Conservation (phyloP, 2,888 invertebrate genomes). For the Sicus ferrugineus region DNA sequence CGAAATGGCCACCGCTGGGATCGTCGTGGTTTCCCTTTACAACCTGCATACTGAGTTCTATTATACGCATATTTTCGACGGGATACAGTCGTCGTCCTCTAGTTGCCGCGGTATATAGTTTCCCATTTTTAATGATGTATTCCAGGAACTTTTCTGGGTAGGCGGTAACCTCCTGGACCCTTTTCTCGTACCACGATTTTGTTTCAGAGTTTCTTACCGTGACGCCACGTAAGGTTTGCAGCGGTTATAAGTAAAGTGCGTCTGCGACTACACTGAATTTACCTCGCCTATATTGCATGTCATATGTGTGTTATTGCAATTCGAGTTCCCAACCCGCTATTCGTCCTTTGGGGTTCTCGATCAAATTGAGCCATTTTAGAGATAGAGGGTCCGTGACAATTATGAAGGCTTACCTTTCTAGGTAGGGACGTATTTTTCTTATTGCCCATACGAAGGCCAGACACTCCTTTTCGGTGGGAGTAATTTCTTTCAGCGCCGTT, state of each 20-base stretch:
- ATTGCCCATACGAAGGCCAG: too few species aligned
- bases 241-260: conserved; percentile 24
- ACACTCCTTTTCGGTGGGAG: conserved; percentile 31
- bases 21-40: conserved; percentile 4
- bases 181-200: not conserved
- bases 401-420: conserved; percentile 35
- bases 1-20: conserved; percentile 1
- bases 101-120: not conserved
- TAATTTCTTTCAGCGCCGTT: conserved; percentile 18
- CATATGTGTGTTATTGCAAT: conserved; percentile 34
- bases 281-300: conserved; percentile 14
- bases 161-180: not conserved
- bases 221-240: not conserved
- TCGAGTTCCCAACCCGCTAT: conserved; percentile 39
- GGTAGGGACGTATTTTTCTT: not conserved
- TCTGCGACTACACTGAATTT: conserved; percentile 32
- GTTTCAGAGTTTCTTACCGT: not conserved
- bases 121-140: conserved; percentile 1
- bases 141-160: not conserved
- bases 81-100: not conserved
- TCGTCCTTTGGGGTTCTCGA: conserved; percentile 35
- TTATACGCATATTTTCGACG: not conserved
- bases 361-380: conserved; percentile 35
- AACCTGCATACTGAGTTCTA: not conserved
- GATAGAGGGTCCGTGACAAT: conserved; percentile 37